phyloP scores from a whole-genome alignment of 2,888 invertebrate genomes.

The Torymus aiolomorphi region DNA sequence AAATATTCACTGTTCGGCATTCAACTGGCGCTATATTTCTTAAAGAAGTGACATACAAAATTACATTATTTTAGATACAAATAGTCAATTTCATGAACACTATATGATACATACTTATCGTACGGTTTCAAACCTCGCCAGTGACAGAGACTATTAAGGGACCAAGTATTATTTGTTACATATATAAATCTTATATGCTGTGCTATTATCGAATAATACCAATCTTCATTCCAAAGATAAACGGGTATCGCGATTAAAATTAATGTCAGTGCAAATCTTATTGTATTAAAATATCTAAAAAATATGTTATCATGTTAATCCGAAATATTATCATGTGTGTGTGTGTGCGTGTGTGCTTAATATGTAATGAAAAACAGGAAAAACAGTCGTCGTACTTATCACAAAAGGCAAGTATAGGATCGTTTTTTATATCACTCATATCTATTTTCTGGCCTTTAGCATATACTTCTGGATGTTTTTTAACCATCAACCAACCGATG shows the following conservation, averaged over 20 bases:
- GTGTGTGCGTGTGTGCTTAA: too few relatives aligned
- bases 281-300: slow-evolving; percentile 77
- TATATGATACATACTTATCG: too few relatives aligned
- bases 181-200: slow-evolving; percentile 81
- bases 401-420: slow-evolving; percentile 77
- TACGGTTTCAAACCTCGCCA: slow-evolving; percentile 59
- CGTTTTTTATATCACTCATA: slow-evolving; percentile 85
- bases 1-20: slow-evolving; percentile 67
- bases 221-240: slow-evolving; percentile 83
- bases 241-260: slow-evolving; percentile 81
- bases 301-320: slow-evolving; percentile 67
- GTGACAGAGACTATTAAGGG: slow-evolving; percentile 87
- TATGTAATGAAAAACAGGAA: too few relatives aligned
- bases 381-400: too few relatives aligned
- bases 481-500: slow-evolving; percentile 93
- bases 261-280: slow-evolving; percentile 76
- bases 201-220: slow-evolving; percentile 78
- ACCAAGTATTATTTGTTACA: slow-evolving; percentile 87
- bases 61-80: too few relatives aligned
- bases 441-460: slow-evolving; percentile 85
- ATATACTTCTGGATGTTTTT: slow-evolving; percentile 90
- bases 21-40: slow-evolving; percentile 59
- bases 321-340: too few relatives aligned
- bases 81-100: too few relatives aligned
- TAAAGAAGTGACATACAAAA: too few relatives aligned